A percentile compares a stretch with the other conserved stretches of the same genome.
phyloP scores from a whole-genome alignment of 1,140 invertebrate genomes.

The Periplaneta americana region DNA sequence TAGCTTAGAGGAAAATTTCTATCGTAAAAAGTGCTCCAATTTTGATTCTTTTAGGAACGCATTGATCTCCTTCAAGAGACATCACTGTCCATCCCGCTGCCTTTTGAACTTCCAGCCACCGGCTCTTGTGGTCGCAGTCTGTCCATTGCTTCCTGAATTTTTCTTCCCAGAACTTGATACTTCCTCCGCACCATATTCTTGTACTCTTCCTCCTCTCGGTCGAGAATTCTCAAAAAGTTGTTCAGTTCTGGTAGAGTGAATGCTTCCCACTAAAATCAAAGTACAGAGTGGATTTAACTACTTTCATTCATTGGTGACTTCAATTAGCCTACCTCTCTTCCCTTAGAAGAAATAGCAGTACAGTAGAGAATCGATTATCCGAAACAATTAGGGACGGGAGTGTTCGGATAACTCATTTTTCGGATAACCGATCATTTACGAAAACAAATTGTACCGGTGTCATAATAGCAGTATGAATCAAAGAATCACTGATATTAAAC shows the following conservation, averaged over 20 bases:
- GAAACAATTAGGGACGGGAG: no score
- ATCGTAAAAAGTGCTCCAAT: background rate
- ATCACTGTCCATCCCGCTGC: background rate
- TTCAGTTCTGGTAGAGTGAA: constrained; percentile 53
- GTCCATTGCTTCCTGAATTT: constrained; percentile 20
- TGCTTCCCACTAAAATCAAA: constrained; percentile 47
- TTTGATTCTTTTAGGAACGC: no score
- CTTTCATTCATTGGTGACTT: background rate
- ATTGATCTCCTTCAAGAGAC: background rate
- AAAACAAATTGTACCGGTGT: no score
- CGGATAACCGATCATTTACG: no score
- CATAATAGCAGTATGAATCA: no score
- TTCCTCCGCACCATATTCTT: constrained; percentile 45
- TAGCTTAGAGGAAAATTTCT: background rate
- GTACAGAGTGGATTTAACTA: background rate
- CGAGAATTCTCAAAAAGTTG: constrained; percentile 52
- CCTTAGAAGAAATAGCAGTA: constrained; percentile 6
- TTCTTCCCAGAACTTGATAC: constrained; percentile 33
- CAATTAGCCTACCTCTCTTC: background rate
- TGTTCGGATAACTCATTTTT: no score
- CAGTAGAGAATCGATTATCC: no score
- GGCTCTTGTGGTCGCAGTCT: background rate
- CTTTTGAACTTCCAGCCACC: background rate
- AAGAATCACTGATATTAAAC: no score
- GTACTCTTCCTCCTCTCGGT: constrained; percentile 51